A percentile compares a stretch with the other conserved stretches of the same genome.
These are phyloP conservation scores for Catagonus wagneri DNA, from an alignment of 2,113 vertebrate species.

Conservation along the genomic window DNA sequence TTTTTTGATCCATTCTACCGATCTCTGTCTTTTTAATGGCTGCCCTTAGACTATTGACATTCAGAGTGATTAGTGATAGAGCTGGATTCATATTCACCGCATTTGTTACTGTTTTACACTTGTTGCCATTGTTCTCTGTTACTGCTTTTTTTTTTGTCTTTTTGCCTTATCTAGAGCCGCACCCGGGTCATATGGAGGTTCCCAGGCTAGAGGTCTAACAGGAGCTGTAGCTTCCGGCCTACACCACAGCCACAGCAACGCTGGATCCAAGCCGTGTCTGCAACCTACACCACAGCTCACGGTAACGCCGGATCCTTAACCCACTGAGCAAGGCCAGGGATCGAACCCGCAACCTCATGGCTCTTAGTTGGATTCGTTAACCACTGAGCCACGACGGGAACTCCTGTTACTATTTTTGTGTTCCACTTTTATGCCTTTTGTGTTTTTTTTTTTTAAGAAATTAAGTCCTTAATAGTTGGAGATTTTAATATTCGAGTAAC, in stretches of 20 bases:
- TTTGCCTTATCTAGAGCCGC: too few species aligned
- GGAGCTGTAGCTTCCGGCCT: too few species aligned
- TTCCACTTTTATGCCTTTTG: not conserved
- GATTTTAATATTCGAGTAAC: not conserved
- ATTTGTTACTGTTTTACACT: not conserved
- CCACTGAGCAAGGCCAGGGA: too few species aligned
- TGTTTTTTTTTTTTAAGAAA: not conserved
- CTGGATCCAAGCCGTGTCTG: too few species aligned
- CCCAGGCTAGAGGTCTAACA: too few species aligned
- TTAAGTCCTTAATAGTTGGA: not conserved
- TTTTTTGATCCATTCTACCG: not conserved
- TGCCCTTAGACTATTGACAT: not conserved
- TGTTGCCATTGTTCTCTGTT: not conserved
- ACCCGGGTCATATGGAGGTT: too few species aligned
- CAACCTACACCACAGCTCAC: too few species aligned
- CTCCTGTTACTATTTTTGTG: not conserved
- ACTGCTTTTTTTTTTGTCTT: not conserved
- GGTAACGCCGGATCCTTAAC: too few species aligned
- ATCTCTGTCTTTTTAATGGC: not conserved
- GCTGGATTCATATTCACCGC: not conserved
- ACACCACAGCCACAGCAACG: too few species aligned
- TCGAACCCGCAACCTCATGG: too few species aligned
- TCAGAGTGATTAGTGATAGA: not conserved
- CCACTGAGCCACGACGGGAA: too few species aligned
- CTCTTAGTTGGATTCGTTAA: too few species aligned